Base-by-base conservation (phyloP, 1,140 invertebrate genomes). In the Drosophila nigrodunni region DNA sequence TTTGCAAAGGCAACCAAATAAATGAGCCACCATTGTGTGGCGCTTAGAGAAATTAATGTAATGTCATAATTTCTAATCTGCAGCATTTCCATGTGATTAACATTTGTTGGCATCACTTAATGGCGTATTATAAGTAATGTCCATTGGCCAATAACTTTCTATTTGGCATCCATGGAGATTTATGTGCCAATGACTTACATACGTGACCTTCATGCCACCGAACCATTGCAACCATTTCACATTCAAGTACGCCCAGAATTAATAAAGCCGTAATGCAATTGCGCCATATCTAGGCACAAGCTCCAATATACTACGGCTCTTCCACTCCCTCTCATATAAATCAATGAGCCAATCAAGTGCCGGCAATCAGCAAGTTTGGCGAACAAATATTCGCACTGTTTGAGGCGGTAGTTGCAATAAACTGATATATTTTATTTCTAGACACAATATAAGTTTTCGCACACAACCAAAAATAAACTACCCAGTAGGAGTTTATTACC, bases 11-110 rank as follows among this genome's bases (percentile, higher is more conserved):
- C 35, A 15, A 41, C 58, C 8, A 49, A 69, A 74, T 61, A 79
- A 79, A 73, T 73, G 77, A 69, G 69, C 59, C 15, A 30, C 47
- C 50, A 73, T 74, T 76, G 64, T 76, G 68, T 57, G 52, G 50
- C 62, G 68, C 69, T 77, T 69, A 61, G 75, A 85, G 77, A 89
- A 80, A 89, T 89, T 78, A 89, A 85, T 89, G 85, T 74, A 81
- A 77, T 85, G 85, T 85, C 85, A 89, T 89, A 89, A 89, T 89
- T 89, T 85, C 85, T 89, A 89, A 89, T 89, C 85, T 89, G 41
- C 60, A 77, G 75, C 85, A 89, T 89, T 89, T 89, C 85, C 86
- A 85, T 89, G 75, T 80, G 85, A 89, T 89, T 89, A 89, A 85
- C 80, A 83, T 89, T 78, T 78, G 74, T 57, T 71, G 74, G 78